phyloP scores from a whole-genome alignment of 2,113 vertebrate genomes.

The Alligator mississippiensis region DNA sequence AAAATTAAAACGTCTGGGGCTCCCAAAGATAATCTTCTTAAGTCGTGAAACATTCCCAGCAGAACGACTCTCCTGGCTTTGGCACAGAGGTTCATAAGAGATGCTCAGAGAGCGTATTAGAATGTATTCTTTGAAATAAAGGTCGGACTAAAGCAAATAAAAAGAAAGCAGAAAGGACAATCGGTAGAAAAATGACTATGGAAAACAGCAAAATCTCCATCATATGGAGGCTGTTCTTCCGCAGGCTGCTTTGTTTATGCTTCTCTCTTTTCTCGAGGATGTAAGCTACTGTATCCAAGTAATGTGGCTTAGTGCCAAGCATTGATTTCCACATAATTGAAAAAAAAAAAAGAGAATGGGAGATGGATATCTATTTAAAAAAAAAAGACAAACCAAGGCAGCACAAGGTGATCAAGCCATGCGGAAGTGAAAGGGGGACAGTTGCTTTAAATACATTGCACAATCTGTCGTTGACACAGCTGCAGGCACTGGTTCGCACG shows the following conservation, averaged over 20 bases:
- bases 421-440: not conserved
- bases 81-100: not conserved
- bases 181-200: not conserved
- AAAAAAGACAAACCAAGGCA: not conserved
- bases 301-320: not conserved
- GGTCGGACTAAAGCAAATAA: slow-evolving; percentile 2
- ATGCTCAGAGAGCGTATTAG: not conserved
- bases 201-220: not conserved
- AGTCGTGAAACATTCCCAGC: not conserved
- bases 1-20: slow-evolving; percentile 7
- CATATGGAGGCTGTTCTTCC: not conserved
- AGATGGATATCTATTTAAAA: fast-evolving
- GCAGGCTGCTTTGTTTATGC: not conserved
- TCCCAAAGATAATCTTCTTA: not conserved
- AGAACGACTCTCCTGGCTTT: not conserved
- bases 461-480: not conserved
- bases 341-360: not conserved
- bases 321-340: not conserved
- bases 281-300: not conserved
- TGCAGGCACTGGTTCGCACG: not conserved
- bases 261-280: not conserved
- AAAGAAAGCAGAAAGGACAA: not conserved
- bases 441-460: not conserved
- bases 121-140: slow-evolving; percentile 3
- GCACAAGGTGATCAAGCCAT: not conserved